These are phyloP conservation scores for Astyanax mexicanus DNA, from an alignment of 2,797 vertebrate genomes.

Conservation along the genomic window DNA sequence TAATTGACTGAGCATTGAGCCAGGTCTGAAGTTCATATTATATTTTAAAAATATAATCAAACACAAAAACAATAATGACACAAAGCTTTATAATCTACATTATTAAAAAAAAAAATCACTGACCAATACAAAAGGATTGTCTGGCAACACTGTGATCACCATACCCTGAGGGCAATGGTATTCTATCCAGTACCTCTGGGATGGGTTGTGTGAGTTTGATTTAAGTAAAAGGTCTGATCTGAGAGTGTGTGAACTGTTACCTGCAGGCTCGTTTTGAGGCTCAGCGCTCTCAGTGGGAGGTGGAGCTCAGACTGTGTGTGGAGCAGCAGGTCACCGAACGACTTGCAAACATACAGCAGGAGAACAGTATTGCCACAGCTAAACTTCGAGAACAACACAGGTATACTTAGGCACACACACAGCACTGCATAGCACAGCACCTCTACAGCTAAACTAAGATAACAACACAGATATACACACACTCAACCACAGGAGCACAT, in stretches of 20 bases:
- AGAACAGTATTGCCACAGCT: slow-evolving; percentile 65
- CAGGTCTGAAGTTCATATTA: no score
- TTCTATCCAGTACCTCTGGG: no score
- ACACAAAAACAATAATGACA: no score
- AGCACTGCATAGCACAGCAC: neutral
- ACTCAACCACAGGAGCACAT: slow-evolving; percentile 72
- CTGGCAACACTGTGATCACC: no score
- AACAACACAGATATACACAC: slow-evolving; percentile 66
- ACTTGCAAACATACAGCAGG: slow-evolving; percentile 71
- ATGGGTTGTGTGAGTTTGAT: no score
- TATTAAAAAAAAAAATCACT: no score
- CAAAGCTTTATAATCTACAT: no score
- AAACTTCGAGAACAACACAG: slow-evolving; percentile 73
- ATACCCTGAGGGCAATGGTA: no score
- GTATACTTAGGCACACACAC: slow-evolving; percentile 23
- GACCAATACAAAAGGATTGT: no score
- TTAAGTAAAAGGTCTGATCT: no score
- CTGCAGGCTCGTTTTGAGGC: slow-evolving; percentile 75
- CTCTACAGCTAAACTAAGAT: slow-evolving; percentile 60
- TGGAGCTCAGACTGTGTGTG: slow-evolving; percentile 72
- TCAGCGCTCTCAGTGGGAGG: slow-evolving; percentile 77
- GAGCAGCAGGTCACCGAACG: slow-evolving; percentile 75
- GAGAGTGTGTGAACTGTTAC: neutral
- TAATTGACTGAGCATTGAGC: no score
- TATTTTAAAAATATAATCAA: no score